These are phyloP conservation scores for Pseudoips prasinana DNA, from an alignment of 2,888 invertebrate genomes.

Conservation along the genomic window DNA sequence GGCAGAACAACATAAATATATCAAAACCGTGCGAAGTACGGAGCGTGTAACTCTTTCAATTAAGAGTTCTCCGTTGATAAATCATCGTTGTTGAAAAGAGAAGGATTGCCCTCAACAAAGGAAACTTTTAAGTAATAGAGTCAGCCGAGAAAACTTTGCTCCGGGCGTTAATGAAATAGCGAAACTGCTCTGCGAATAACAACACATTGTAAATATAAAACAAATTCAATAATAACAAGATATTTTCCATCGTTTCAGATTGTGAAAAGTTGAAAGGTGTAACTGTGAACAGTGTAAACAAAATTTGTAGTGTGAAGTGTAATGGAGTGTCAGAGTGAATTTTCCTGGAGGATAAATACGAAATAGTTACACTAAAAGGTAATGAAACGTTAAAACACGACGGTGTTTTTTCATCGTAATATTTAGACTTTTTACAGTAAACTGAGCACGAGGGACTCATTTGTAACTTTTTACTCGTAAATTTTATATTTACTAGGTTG, in stretches of 20 bases:
- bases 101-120: constrained; percentile 26
- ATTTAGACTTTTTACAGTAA: constrained; percentile 9
- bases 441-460: constrained; percentile 13
- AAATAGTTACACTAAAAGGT: constrained; percentile 58
- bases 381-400: constrained; percentile 21
- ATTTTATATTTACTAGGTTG: constrained; percentile 1
- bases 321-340: constrained; percentile 53
- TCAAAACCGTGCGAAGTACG: constrained; percentile 4
- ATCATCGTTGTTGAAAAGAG: constrained; percentile 26
- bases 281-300: constrained; percentile 30
- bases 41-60: constrained; percentile 10
- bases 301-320: constrained; percentile 41
- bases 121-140: constrained; percentile 12
- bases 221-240: constrained; percentile 37
- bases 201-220: constrained; percentile 7
- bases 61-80: constrained; percentile 11
- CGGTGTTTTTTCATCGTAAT: constrained; percentile 16
- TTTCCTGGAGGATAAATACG: constrained; percentile 43
- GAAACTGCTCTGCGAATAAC: constrained; percentile 34
- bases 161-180: constrained; percentile 24
- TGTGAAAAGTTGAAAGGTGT: constrained; percentile 34
- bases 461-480: constrained; percentile 10
- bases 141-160: constrained; percentile 11
- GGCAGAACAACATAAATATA: too few species aligned
- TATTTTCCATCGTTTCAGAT: constrained; percentile 67